A percentile compares a stretch with the other conserved stretches of the same genome.
These are phyloP conservation scores for Lanius ludovicianus DNA, from an alignment of 2,113 vertebrate genomes.

Conservation along the genomic window DNA sequence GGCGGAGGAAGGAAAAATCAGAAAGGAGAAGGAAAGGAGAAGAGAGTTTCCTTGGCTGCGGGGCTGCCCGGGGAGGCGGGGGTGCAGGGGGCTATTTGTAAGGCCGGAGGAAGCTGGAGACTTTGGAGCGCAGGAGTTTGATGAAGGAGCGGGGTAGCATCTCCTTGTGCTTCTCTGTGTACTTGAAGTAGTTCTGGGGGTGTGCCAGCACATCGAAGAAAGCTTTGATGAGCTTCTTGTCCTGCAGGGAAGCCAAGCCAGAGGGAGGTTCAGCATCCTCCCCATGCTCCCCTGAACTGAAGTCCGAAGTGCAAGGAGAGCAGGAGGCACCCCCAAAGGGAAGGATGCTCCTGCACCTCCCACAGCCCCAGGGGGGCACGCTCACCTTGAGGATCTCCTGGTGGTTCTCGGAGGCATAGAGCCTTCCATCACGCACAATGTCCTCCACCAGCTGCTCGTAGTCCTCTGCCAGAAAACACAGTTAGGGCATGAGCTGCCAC, in stretches of 20 bases:
- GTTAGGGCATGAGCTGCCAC: not conserved
- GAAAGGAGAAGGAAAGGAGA: constrained; percentile 49
- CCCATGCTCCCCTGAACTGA: fast-evolving
- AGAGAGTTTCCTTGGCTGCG: constrained; percentile 53
- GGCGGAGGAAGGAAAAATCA: constrained; percentile 28
- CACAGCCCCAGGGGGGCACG: fast-evolving
- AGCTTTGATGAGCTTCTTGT: constrained; percentile 99
- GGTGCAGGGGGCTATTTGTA: constrained; percentile 85
- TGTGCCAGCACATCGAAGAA: constrained; percentile 97
- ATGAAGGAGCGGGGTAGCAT: constrained; percentile 98
- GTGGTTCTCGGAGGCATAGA: constrained; percentile 96
- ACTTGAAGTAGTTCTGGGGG: constrained; percentile 98
- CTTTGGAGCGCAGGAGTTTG: constrained; percentile 97
- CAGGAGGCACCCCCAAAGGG: fast-evolving
- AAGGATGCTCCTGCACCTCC: not conserved
- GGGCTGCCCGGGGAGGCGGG: not conserved
- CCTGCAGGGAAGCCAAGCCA: constrained; percentile 71
- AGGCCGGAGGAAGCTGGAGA: constrained; percentile 93
- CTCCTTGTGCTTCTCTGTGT: constrained; percentile 97
- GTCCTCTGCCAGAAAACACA: constrained; percentile 80
- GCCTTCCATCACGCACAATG: constrained; percentile 93
- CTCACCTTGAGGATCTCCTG: constrained; percentile 97
- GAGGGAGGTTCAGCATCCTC: not conserved
- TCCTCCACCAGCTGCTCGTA: constrained; percentile 97
- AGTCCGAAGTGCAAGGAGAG: not conserved